A percentile compares a stretch with the other conserved stretches of the same genome.
Evolutionary conservation across 1,140 invertebrate species (phyloP).

Genomic region (Amphibalanus amphitrite): DNA sequence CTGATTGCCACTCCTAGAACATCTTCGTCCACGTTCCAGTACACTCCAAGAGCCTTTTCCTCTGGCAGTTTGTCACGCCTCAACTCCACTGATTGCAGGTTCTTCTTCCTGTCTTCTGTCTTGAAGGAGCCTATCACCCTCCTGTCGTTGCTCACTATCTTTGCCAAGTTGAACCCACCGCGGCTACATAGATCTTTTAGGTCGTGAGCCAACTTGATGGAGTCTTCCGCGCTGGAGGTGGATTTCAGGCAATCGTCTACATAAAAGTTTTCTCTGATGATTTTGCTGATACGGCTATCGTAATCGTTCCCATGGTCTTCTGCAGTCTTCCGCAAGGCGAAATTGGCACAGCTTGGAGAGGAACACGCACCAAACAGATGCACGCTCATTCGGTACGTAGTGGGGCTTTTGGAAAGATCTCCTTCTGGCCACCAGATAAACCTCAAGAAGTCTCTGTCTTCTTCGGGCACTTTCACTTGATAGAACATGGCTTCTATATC

Average conservation of each 20-base stretch:
- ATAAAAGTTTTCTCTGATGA: neutral
- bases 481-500: slow-evolving; percentile 14
- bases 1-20: no score
- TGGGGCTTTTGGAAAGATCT: no score
- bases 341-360: neutral
- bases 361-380: slow-evolving; percentile 6
- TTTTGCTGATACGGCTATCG: neutral
- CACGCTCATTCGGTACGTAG: slow-evolving; percentile 2
- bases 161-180: no score
- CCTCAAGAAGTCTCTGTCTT: slow-evolving; percentile 8
- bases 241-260: neutral
- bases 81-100: no score
- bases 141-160: no score
- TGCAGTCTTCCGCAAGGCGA: neutral
- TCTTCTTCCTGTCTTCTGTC: no score
- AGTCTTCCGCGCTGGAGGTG: no score
- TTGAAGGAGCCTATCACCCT: no score
- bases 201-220: neutral
- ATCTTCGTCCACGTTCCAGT: no score
- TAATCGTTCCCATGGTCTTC: neutral
- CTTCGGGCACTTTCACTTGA: slow-evolving; percentile 7
- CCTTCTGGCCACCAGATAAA: slow-evolving; percentile 8
- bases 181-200: no score
- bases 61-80: no score
- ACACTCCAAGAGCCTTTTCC: no score